A percentile compares a stretch with the other conserved stretches of the same genome.
Evolutionary conservation across 1,140 invertebrate species (phyloP).

Genomic region (Nymphalis io): DNA sequence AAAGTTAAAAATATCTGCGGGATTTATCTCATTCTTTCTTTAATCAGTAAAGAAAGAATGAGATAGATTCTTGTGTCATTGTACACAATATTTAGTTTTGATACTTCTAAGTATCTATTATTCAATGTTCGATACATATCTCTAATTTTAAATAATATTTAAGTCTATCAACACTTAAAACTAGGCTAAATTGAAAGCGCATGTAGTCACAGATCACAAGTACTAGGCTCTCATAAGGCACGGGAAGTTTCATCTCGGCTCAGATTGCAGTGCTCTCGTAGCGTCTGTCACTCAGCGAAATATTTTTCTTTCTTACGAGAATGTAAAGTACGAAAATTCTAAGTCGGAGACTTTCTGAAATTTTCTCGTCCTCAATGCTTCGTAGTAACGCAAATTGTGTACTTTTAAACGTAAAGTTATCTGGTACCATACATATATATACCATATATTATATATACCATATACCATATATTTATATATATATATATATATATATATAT

Average conservation of each 20-base stretch:
- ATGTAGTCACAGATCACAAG: slow-evolving; percentile 25
- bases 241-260: slow-evolving; percentile 35
- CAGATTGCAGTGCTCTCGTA: slow-evolving; percentile 43
- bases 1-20: no score
- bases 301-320: slow-evolving; percentile 45
- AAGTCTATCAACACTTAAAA: neutral
- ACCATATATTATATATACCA: no score
- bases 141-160: no score
- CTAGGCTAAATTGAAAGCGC: neutral
- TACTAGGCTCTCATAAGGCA: slow-evolving; percentile 43
- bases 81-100: no score
- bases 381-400: slow-evolving; percentile 32
- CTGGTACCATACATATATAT: neutral
- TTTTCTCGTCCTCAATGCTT: slow-evolving; percentile 30
- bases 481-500: no score
- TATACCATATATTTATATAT: no score
- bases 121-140: no score
- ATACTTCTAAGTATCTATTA: no score
- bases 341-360: slow-evolving; percentile 37
- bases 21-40: no score
- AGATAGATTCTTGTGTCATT: no score
- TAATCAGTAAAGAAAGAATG: no score
- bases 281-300: slow-evolving; percentile 42
- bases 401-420: slow-evolving; percentile 27
- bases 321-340: slow-evolving; percentile 41